Percentiles rank a stretch among this genome's conserved stretches.
Conservation (phyloP, 2,888 invertebrate genomes). For the Drosophila mayaguana region DNA sequence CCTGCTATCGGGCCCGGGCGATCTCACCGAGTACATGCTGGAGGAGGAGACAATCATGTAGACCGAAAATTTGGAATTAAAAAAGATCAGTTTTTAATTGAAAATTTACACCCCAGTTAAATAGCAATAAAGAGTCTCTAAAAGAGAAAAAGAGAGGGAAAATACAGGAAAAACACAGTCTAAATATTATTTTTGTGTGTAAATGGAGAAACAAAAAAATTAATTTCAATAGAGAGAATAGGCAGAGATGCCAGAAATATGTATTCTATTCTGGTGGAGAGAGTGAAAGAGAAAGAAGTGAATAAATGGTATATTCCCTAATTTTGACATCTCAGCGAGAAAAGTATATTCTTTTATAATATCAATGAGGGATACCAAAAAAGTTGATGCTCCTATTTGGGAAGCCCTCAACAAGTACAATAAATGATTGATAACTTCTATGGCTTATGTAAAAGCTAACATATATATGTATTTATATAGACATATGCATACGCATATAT, state of each 20-base stretch:
- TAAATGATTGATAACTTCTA: slow-evolving; percentile 30
- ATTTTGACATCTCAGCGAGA: too few relatives aligned
- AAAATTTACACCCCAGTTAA: background rate
- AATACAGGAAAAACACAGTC: background rate
- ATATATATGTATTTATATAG: background rate
- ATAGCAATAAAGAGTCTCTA: background rate
- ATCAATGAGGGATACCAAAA: background rate
- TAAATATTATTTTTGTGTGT: background rate
- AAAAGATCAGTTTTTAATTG: background rate
- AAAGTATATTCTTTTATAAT: background rate
- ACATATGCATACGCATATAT: background rate
- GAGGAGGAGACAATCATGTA: slow-evolving; percentile 73
- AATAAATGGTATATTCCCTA: too few relatives aligned
- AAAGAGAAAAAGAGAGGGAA: background rate
- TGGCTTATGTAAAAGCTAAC: slow-evolving; percentile 35
- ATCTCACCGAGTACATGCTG: slow-evolving; percentile 71
- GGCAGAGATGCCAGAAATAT: background rate
- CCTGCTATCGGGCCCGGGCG: slow-evolving; percentile 58
- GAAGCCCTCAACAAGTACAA: slow-evolving; percentile 39
- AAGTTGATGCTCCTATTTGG: background rate
- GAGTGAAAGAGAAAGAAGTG: too few relatives aligned
- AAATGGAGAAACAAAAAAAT: background rate
- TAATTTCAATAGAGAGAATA: background rate
- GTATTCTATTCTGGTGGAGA: background rate
- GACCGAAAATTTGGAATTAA: slow-evolving; percentile 18